Evolutionary conservation across 2,888 invertebrate genomes (phyloP), one percentile per base, ranked within the genome.

Genomic region (Ligdia adustata): DNA sequence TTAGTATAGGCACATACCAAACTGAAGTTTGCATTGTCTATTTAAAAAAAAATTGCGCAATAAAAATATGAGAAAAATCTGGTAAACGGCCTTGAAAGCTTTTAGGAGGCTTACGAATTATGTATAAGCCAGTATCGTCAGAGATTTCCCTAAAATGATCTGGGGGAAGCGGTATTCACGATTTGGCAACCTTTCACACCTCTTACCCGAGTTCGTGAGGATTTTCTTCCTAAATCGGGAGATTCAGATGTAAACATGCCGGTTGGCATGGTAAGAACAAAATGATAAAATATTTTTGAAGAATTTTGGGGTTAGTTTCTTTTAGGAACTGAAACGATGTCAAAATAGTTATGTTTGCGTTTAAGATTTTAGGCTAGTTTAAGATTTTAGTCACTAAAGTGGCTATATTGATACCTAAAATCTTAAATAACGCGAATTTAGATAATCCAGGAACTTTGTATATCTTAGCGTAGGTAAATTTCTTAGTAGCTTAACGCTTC

Each of bases 81-180:
- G 11, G 27, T 18, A 6, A 22, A 34, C 22, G 34, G 27, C 33
- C 13, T 22, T 11, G 12, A 26, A 38, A 20, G 44, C 18, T 15
- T 18, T 26, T n/a, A 9, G 27, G 24, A 18, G 9, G 7, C 26
- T 24, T 26, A 35, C 38, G 31, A 44, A 44, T 54, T 52, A 54
- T 55, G 44, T 34, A 50, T 41, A 45, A 53, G 45, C 33, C 29
- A 32, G 50, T 45, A 48, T 52, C 52, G 24, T 47, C 18, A 5
- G 29, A 51, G 51, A 55, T 55, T 58, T 53, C 43, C 50, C 33
- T 48, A 44, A 50, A 55, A 53, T 55, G 51, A 53, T 55, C 49
- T 38, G 32, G 14, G 32, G 32, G 15, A 51, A 53, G 45, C 38
- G 41, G 24, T 33, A 24, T 12, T 44, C 27, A 20, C 48, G 34